These are phyloP conservation scores for Nothoprocta pentlandii DNA, from an alignment of 2,113 vertebrate genomes.

Conservation along the genomic window DNA sequence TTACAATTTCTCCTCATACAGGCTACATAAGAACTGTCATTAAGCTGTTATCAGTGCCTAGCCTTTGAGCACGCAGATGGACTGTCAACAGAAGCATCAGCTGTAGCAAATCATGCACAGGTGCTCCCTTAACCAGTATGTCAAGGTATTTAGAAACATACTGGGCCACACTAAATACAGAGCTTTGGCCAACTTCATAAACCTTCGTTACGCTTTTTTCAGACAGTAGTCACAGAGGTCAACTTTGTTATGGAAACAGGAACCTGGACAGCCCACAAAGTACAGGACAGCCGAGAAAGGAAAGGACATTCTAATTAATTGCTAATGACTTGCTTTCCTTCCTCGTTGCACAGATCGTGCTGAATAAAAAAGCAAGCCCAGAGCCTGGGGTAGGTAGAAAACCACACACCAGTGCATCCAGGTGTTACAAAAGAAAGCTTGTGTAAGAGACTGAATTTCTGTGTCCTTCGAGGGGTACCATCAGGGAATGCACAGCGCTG, in stretches of 20 bases:
- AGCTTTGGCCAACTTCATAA: not conserved
- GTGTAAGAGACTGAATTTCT: not conserved
- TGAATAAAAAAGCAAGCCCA: not conserved
- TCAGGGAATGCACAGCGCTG: not conserved
- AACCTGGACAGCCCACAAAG: not conserved
- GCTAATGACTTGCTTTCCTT: not conserved
- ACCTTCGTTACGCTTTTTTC: not conserved
- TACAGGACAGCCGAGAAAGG: not conserved
- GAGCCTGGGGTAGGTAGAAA: not conserved
- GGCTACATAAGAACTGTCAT: not conserved
- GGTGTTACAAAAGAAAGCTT: not conserved
- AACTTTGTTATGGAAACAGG: constrained; percentile 14
- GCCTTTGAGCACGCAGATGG: not conserved
- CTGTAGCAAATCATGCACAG: not conserved
- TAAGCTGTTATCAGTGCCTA: not conserved
- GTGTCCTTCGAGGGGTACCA: not conserved
- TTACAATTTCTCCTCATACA: not conserved
- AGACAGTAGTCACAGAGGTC: not conserved
- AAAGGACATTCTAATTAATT: not conserved
- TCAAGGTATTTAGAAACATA: not conserved
- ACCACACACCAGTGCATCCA: not conserved
- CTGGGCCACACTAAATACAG: not conserved
- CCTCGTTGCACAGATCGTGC: not conserved
- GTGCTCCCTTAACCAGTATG: not conserved
- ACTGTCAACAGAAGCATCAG: not conserved